These are phyloP conservation scores for Proteles cristata DNA, from an alignment of 2,113 vertebrate species.

Conservation along the genomic window DNA sequence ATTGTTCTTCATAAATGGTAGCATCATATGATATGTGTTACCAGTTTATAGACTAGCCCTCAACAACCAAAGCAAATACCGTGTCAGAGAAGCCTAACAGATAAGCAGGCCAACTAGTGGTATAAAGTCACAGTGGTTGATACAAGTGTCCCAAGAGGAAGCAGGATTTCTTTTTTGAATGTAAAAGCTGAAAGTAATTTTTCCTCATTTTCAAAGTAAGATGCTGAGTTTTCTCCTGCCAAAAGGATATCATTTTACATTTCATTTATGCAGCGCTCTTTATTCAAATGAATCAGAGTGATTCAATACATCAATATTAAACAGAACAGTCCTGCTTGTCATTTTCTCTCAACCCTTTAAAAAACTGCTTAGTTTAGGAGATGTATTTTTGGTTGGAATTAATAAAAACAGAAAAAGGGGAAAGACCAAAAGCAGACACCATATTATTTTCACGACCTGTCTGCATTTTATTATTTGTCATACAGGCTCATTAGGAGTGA, in stretches of 20 bases:
- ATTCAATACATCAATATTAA: slow-evolving; percentile 73
- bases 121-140: neutral
- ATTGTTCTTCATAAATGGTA: slow-evolving; percentile 63
- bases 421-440: neutral
- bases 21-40: neutral
- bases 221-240: slow-evolving; percentile 62
- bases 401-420: slow-evolving; percentile 35
- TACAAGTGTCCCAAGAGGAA: slow-evolving; percentile 15
- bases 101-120: neutral
- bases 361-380: slow-evolving; percentile 46
- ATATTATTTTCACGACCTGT: neutral
- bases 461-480: slow-evolving; percentile 18
- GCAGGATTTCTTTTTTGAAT: neutral
- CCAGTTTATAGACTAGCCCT: neutral
- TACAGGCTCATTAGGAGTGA: neutral
- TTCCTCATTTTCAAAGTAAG: slow-evolving; percentile 66
- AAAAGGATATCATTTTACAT: slow-evolving; percentile 70
- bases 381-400: slow-evolving; percentile 49
- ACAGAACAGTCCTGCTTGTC: slow-evolving; percentile 36
- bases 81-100: neutral
- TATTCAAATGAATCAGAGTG: slow-evolving; percentile 67
- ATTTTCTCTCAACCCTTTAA: slow-evolving; percentile 56
- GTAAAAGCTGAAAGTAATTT: slow-evolving; percentile 33
- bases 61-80: neutral
- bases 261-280: slow-evolving; percentile 55